Evolutionary conservation across 92 coral and sea anemone genomes (phyloP).

Genomic region (Porites divaricata): DNA sequence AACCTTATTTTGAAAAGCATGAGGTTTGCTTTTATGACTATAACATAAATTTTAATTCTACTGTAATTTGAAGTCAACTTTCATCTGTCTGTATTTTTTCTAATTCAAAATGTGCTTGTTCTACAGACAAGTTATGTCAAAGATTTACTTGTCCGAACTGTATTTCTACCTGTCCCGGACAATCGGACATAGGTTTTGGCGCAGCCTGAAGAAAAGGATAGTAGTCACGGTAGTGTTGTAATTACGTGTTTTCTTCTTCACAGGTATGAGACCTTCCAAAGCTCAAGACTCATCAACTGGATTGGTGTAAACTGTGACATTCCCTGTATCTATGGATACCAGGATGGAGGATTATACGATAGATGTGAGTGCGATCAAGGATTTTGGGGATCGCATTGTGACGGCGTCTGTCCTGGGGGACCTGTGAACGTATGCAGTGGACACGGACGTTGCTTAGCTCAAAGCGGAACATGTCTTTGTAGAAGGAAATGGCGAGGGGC

Average conservation of each 20-base stretch:
- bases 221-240: neutral
- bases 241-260: neutral
- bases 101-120: too few species aligned
- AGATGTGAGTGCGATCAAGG: slow-evolving; percentile 83
- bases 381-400: slow-evolving; percentile 82
- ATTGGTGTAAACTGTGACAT: slow-evolving; percentile 77
- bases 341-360: slow-evolving; percentile 31
- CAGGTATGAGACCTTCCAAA: slow-evolving; percentile 67
- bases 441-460: slow-evolving; percentile 74
- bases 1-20: too few species aligned
- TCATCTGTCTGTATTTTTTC: too few species aligned
- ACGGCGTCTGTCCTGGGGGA: slow-evolving; percentile 87
- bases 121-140: too few species aligned
- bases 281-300: slow-evolving; percentile 80
- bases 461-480: slow-evolving; percentile 82
- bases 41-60: too few species aligned
- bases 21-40: too few species aligned
- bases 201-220: too few species aligned
- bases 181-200: too few species aligned
- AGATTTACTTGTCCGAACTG: too few species aligned
- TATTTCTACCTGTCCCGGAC: too few species aligned
- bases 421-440: slow-evolving; percentile 75
- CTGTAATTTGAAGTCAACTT: too few species aligned
- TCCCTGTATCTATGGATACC: slow-evolving; percentile 79
- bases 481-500: slow-evolving; percentile 83